These are phyloP conservation scores for Ornithorhynchus anatinus DNA, from an alignment of 2,113 vertebrate species.

Conservation along the genomic window DNA sequence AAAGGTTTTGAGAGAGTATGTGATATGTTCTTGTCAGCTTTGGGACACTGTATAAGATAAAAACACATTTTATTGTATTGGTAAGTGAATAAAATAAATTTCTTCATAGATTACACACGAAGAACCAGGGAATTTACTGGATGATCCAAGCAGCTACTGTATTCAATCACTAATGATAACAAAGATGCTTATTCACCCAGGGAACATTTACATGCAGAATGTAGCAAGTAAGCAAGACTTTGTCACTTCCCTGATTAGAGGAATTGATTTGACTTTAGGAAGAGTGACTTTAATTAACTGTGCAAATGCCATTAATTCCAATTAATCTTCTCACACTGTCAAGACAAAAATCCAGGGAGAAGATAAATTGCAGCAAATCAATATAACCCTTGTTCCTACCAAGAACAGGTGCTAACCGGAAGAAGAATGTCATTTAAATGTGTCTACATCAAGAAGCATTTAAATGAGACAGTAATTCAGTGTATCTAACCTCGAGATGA, in stretches of 20 bases:
- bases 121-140: constrained; percentile 38
- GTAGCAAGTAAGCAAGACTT: constrained; percentile 59
- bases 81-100: constrained; percentile 4
- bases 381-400: constrained; percentile 72
- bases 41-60: background rate
- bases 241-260: constrained; percentile 74
- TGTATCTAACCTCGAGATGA: constrained; percentile 48
- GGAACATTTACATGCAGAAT: constrained; percentile 64
- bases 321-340: constrained; percentile 77
- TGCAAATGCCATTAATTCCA: constrained; percentile 79
- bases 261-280: constrained; percentile 74
- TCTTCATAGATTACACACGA: constrained; percentile 20
- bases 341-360: constrained; percentile 70
- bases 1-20: background rate
- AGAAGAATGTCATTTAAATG: constrained; percentile 65
- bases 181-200: constrained; percentile 52
- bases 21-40: background rate
- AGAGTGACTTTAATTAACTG: constrained; percentile 79
- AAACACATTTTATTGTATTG: background rate
- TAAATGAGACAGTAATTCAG: constrained; percentile 73
- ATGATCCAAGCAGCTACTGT: constrained; percentile 33
- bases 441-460: constrained; percentile 64
- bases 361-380: constrained; percentile 77
- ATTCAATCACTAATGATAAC: constrained; percentile 41
- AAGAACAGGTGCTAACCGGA: constrained; percentile 61